phyloP scores from a whole-genome alignment of 2,888 invertebrate genomes.

The Drosophila demipolita region DNA sequence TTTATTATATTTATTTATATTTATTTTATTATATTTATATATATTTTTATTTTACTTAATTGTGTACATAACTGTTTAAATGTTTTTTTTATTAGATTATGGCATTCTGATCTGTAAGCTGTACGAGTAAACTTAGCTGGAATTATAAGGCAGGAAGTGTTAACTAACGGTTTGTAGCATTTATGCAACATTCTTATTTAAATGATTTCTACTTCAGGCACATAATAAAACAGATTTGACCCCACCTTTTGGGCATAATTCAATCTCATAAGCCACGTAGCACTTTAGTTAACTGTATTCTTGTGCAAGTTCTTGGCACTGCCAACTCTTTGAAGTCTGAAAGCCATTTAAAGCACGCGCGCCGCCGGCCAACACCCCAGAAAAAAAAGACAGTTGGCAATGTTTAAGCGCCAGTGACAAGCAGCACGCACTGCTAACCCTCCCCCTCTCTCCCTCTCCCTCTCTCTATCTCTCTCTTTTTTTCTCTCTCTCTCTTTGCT shows the following conservation, averaged over 20 bases:
- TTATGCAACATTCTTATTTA: neutral
- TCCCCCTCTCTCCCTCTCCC: neutral
- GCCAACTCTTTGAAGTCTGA: slow-evolving; percentile 2
- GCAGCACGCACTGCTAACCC: slow-evolving; percentile 33
- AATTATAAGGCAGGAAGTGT: neutral
- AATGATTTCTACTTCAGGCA: neutral
- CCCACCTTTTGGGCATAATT: neutral
- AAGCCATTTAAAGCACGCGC: slow-evolving; percentile 58
- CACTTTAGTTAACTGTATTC: neutral
- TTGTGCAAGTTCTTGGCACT: neutral
- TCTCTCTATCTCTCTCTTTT: neutral
- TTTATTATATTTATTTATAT: neutral
- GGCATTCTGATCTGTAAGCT: neutral
- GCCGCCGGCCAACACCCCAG: slow-evolving; percentile 47
- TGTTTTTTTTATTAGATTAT: neutral
- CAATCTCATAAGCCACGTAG: neutral
- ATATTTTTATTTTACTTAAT: neutral
- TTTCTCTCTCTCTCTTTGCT: neutral
- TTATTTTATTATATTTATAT: too few species aligned
- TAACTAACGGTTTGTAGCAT: neutral
- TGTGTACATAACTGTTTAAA: neutral
- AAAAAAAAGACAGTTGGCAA: slow-evolving; percentile 20
- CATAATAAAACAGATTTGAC: neutral
- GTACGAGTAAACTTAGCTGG: neutral
- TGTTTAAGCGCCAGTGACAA: slow-evolving; percentile 62